Base-by-base conservation (phyloP, 2,113 vertebrate genomes). In the Ictalurus punctatus region DNA sequence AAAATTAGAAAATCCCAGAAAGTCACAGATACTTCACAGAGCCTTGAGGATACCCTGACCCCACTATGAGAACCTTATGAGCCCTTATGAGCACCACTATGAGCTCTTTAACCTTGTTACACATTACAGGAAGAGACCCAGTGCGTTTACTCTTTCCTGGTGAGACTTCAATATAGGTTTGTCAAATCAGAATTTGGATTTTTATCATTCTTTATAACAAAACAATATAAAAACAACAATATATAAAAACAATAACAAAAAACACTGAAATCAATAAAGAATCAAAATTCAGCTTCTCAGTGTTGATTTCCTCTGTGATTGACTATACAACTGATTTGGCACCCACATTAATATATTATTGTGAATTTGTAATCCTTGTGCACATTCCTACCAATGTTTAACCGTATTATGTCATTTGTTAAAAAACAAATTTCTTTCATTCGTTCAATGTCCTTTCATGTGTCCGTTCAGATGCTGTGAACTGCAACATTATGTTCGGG, bases 91-190 rank as follows among this genome's bases (percentile, higher is more conserved):
- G 34, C 34, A 34, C 34, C 34, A 34, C 27, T 27, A 4, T 54
- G 54, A 34, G 14, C 79, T 81, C 52, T 81, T 52, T 81, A 81
- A 81, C n/a, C 79, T 81, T 58, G n/a, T 58, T 81, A 81, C n/a
- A 81, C 52, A 56, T n/a, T 81, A 81, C 52, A 81, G 17, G n/a
- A 80, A 80, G 27, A 19, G 52, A 21, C 78, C 19, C 16, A 56
- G 78, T 56, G 52, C 78, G 21, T 56, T 56, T 34, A 58, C 27
- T 30, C 7, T 34, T 30, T 81, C 3, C 6, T 30, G 52, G n/a
- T 56, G 16, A 34, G 27, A 2, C 52, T 56, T 81, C 78, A 81
- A 10, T 30, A 56, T 34, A 8, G n/a, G 27, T 81, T 56, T 81
- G 79, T 58, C 52, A 9, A 27, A 52, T 27, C 44, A 78, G 10